A percentile compares a stretch with the other conserved stretches of the same genome.
Conservation (phyloP, 2,888 invertebrate species). For the Euphydryas editha region DNA sequence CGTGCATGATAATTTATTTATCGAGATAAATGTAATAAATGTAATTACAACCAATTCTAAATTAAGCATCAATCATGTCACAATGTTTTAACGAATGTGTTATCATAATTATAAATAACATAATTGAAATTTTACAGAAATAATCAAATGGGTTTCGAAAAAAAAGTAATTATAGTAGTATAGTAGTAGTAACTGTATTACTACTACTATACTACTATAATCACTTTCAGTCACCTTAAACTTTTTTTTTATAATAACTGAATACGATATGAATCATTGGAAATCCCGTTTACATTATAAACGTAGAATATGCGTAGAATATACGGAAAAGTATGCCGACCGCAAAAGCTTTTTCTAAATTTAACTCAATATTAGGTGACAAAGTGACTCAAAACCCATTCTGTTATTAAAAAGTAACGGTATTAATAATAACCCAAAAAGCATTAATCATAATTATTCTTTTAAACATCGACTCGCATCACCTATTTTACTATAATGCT, state of each 20-base stretch:
- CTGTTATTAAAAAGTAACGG: background rate
- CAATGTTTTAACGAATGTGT: too few species aligned
- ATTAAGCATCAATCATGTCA: too few species aligned
- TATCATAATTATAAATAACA: too few species aligned
- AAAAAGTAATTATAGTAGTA: too few species aligned
- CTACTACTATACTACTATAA: too few species aligned
- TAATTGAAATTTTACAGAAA: too few species aligned
- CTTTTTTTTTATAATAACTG: conserved; percentile 13
- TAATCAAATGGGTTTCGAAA: too few species aligned
- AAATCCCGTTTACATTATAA: conserved; percentile 29
- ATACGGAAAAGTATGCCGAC: conserved; percentile 27
- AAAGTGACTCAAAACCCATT: background rate
- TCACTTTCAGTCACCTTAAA: background rate
- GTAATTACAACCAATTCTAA: too few species aligned
- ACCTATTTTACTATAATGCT: background rate
- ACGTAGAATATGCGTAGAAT: conserved; percentile 15
- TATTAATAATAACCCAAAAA: background rate
- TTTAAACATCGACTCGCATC: background rate
- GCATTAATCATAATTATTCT: background rate
- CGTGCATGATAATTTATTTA: too few species aligned
- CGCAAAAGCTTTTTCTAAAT: conserved; percentile 18
- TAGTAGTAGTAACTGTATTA: too few species aligned
- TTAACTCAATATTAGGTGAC: background rate
- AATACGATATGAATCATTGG: conserved; percentile 31
- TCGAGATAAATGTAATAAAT: too few species aligned